phyloP scores from a whole-genome alignment of 2,113 vertebrate genomes.

The Stomatorhinus ivindoensis region DNA sequence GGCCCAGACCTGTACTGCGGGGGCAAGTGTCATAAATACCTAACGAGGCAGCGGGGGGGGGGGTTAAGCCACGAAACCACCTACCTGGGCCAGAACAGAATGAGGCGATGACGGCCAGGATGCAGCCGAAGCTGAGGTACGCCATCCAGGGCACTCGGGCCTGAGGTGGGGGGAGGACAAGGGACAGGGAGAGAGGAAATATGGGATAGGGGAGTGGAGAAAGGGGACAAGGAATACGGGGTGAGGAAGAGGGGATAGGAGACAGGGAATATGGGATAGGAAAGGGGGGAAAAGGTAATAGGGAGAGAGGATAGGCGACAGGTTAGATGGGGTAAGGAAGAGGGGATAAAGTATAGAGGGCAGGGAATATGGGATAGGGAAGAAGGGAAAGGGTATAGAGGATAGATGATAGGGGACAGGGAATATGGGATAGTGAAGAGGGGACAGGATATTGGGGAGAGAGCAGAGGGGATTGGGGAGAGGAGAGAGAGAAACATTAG shows the following conservation, averaged over 20 bases:
- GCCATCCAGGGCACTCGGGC: conserved; percentile 66
- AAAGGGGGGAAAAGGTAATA: no score
- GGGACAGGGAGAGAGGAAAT: background rate
- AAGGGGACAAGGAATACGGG: no score
- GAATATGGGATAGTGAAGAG: no score
- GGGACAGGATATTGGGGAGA: background rate
- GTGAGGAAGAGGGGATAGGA: no score
- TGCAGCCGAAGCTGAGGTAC: conserved; percentile 76
- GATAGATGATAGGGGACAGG: background rate
- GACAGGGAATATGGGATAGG: no score
- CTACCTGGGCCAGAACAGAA: conserved; percentile 93
- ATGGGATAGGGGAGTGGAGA: no score
- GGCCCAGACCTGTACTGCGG: background rate
- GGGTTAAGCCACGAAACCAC: background rate
- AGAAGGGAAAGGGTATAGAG: background rate
- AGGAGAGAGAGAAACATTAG: background rate
- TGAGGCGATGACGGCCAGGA: conserved; percentile 78
- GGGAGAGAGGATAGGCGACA: no score
- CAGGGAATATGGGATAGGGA: no score
- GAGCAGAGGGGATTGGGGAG: background rate
- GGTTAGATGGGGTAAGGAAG: no score
- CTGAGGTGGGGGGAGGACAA: conserved; percentile 40
- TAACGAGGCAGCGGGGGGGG: no score
- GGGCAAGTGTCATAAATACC: background rate
- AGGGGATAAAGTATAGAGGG: background rate